phyloP scores from a whole-genome alignment of 2,797 vertebrate species.

The Erpetoichthys calabaricus region DNA sequence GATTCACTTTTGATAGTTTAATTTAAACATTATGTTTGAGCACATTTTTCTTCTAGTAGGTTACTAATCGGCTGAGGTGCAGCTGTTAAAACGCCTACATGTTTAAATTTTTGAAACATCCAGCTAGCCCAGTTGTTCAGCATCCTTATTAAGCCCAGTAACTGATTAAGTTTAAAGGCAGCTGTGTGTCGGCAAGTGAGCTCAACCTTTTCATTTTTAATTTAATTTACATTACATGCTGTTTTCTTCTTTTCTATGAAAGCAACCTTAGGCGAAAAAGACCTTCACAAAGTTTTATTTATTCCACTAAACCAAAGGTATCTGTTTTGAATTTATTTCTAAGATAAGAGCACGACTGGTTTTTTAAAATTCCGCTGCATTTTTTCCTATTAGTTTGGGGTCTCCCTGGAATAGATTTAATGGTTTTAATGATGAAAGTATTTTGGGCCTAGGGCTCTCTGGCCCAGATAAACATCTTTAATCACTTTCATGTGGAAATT shows the following conservation, averaged over 20 bases:
- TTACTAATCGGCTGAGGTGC: no score
- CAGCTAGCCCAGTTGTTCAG: no score
- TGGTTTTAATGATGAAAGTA: conserved; percentile 34
- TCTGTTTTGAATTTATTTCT: conserved; percentile 1
- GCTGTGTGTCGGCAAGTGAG: no score
- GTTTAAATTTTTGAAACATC: no score
- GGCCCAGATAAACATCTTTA: conserved; percentile 46
- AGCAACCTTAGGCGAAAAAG: neutral
- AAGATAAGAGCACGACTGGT: neutral
- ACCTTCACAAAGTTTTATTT: neutral
- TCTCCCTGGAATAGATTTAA: conserved; percentile 32
- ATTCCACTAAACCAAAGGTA: neutral
- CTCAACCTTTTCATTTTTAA: no score
- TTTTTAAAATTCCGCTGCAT: conserved; percentile 2
- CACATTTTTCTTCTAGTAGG: no score
- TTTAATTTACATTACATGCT: no score
- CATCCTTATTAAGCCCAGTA: no score
- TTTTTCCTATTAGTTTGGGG: conserved; percentile 28
- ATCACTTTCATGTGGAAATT: conserved; percentile 47
- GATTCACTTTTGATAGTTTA: no score
- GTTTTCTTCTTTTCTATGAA: neutral
- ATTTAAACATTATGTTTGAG: no score
- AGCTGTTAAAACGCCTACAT: no score
- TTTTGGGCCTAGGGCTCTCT: conserved; percentile 29
- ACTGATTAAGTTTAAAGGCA: no score